Percentiles rank a stretch among this genome's conserved stretches.
These are phyloP conservation scores for Barypeithes pellucidus DNA, from an alignment of 2,888 invertebrate genomes.

Conservation along the genomic window DNA sequence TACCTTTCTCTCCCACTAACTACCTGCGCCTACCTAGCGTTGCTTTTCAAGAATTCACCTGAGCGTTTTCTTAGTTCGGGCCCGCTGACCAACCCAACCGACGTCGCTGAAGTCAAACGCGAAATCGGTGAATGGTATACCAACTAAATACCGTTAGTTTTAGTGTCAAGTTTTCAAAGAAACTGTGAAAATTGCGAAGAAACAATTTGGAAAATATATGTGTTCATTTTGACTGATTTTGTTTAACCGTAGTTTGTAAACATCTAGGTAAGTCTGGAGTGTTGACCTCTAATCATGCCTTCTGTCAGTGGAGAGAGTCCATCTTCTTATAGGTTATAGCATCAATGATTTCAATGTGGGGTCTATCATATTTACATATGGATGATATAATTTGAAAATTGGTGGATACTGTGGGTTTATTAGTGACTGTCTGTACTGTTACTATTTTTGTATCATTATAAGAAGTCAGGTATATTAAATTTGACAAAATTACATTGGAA, in stretches of 20 bases:
- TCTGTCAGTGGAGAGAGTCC: conserved; percentile 5
- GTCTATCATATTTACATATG: not conserved
- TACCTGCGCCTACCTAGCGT: conserved; percentile 54
- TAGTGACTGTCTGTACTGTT: no score
- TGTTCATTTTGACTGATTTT: conserved; percentile 29
- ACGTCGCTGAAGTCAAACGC: conserved; percentile 12
- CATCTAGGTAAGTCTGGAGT: conserved; percentile 34
- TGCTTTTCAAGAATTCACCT: conserved; percentile 59
- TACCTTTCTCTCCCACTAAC: conserved; percentile 42
- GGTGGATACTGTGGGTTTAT: no score
- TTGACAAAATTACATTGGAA: no score
- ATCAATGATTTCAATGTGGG: not conserved
- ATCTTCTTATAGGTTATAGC: conserved; percentile 15
- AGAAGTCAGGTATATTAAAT: no score
- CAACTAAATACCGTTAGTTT: conserved; percentile 31
- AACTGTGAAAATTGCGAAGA: conserved; percentile 22
- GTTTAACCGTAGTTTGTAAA: conserved; percentile 15
- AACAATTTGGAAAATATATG: conserved; percentile 28
- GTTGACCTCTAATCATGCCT: not conserved
- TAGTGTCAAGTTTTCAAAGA: conserved; percentile 22
- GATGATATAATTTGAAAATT: no score
- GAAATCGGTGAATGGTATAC: conserved; percentile 32
- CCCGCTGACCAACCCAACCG: conserved; percentile 56
- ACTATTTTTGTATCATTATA: no score
- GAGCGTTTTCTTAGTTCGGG: conserved; percentile 59